Conservation (phyloP, 2,113 vertebrate genomes). For the Notothenia rossii region DNA sequence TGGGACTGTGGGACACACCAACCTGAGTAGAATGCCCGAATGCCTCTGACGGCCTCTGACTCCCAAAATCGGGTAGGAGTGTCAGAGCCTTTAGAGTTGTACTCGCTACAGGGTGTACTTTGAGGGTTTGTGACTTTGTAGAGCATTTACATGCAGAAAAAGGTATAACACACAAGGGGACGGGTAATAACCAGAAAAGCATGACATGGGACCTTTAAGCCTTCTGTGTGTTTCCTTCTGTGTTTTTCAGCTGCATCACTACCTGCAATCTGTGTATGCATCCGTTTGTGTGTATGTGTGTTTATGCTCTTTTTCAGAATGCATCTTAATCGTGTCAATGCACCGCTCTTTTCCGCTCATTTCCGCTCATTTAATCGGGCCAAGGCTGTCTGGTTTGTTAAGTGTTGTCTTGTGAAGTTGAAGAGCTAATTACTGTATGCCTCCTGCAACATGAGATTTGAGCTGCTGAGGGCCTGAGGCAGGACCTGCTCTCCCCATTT, state of each 20-base stretch:
- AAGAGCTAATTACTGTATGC: slow-evolving; percentile 73
- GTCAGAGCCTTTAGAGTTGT: too few relatives aligned
- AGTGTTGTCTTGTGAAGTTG: slow-evolving; percentile 71
- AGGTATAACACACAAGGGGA: too few relatives aligned
- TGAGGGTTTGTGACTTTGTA: too few relatives aligned
- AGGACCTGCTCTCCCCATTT: slow-evolving; percentile 49
- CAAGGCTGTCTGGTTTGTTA: slow-evolving; percentile 38
- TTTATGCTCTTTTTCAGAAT: slow-evolving; percentile 13
- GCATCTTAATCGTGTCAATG: slow-evolving; percentile 28
- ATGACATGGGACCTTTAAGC: neutral
- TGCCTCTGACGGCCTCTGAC: too few relatives aligned
- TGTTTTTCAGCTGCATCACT: slow-evolving; percentile 4
- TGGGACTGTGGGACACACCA: too few relatives aligned
- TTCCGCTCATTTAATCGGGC: slow-evolving; percentile 42
- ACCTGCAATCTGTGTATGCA: slow-evolving; percentile 13
- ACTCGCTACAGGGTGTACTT: too few relatives aligned
- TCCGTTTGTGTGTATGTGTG: neutral
- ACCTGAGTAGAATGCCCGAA: too few relatives aligned
- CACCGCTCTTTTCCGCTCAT: slow-evolving; percentile 30
- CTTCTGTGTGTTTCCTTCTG: neutral
- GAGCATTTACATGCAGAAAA: too few relatives aligned
- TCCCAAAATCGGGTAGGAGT: too few relatives aligned
- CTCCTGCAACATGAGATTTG: slow-evolving; percentile 53
- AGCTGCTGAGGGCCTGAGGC: slow-evolving; percentile 65
- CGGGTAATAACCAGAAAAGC: too few relatives aligned